Conservation (phyloP, 2,888 invertebrate genomes). For the Stegophylla sp. region DNA sequence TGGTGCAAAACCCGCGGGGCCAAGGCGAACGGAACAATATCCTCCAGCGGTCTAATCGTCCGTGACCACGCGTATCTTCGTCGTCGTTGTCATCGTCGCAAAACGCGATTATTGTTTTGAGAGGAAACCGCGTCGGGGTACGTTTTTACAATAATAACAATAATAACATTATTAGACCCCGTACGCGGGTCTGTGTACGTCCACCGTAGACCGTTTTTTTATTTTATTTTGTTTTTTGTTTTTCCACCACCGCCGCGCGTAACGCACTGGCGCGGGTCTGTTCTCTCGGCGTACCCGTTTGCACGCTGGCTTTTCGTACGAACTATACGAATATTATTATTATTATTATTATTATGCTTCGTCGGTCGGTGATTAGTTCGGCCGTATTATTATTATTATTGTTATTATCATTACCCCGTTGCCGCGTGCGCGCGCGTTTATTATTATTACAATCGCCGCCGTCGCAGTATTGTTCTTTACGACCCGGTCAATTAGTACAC, state of each 20-base stretch:
- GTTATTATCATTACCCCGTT: neutral
- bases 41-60: constrained; percentile 6
- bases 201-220: neutral
- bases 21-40: neutral
- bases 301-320: no score
- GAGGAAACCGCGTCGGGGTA: neutral
- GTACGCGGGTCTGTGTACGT: no score
- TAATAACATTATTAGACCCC: no score
- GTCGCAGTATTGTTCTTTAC: constrained; percentile 19
- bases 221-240: neutral
- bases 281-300: no score
- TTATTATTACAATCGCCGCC: neutral
- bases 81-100: neutral
- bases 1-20: no score
- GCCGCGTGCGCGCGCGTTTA: no score
- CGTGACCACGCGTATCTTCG: neutral
- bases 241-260: no score
- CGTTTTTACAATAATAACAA: neutral
- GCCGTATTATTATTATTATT: constrained; percentile 31
- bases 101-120: constrained; percentile 25
- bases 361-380: constrained; percentile 51
- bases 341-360: no score
- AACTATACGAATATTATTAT: no score
- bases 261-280: neutral
- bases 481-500: constrained; percentile 31